Conservation (phyloP, 2,113 vertebrate genomes). For the Anarhynchus alexandrinus region DNA sequence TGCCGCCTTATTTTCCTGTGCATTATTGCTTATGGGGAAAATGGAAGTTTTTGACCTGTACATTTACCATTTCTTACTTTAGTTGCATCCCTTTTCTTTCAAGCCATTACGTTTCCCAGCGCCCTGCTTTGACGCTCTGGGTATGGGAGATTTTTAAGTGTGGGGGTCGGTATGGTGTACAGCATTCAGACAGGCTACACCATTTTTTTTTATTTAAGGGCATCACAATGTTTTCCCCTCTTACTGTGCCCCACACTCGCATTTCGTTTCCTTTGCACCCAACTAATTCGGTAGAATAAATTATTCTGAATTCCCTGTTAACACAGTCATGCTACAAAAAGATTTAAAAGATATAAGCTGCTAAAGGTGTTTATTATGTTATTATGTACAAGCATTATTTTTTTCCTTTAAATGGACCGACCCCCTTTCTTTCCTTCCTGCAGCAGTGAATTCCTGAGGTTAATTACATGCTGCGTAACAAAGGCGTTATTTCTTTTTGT, state of each 20-base stretch:
- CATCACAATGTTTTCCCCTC: background rate
- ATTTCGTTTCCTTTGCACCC: background rate
- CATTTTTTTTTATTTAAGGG: background rate
- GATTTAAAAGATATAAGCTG: background rate
- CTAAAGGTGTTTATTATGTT: constrained; percentile 19
- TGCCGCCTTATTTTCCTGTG: background rate
- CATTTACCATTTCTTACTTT: background rate
- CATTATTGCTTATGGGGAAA: background rate
- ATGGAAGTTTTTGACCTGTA: background rate
- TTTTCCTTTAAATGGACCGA: background rate
- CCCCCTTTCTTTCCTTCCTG: constrained; percentile 12
- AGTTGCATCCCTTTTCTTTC: background rate
- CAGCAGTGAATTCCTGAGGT: constrained; percentile 48
- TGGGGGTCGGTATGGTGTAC: background rate
- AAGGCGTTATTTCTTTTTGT: constrained; percentile 44
- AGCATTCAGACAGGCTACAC: background rate
- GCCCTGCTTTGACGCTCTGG: background rate
- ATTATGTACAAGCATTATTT: background rate
- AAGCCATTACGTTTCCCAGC: background rate
- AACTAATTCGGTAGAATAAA: background rate
- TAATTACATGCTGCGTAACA: constrained; percentile 33
- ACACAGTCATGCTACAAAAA: background rate
- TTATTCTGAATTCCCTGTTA: background rate
- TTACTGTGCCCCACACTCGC: background rate
- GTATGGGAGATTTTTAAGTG: background rate